Evolutionary conservation across 2,888 invertebrate genomes (phyloP), one percentile per base, ranked within the genome.

Genomic region (Apotomis turbidana): DNA sequence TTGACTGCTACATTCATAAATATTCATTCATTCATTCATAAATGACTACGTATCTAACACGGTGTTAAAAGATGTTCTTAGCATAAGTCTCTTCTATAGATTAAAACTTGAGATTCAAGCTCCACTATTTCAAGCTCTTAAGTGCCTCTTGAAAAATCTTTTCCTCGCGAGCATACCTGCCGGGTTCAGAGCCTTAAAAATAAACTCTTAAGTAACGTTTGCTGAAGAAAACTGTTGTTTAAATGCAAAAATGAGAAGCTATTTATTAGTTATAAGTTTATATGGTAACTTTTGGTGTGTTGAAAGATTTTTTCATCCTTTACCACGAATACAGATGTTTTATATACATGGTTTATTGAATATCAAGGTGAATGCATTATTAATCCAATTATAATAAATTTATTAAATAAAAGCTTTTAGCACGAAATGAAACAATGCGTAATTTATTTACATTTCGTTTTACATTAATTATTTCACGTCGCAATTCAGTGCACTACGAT

Each of bases 121-220:
- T 46, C 46, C 60, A 61, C 60, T 61, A 46, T 46, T 46, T 61
- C 60, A 61, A 44, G 15, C 46, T 46, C 59, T 49, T 27, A 61
- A 46, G 46, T 46, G 60, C 60, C 27, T 27, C 46, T 46, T 60
- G 59, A 60, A 41, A 41, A 41, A 41, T 41, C 41, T 5, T 41
- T 41, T 49, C 9, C 49, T 49, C 10, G 10, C 9, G 49, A 49
- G 9, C 3, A 49, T 6, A 10, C 49, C 49, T 49, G 49, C 49
- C 10, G 49, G 10, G 10, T 10, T 49, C 12, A 49, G 49, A 10
- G 3, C 3, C 3, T 10, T 10, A 49, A 49, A 49, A 49, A 49
- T 8, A 49, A 49, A 49, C 10, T 8, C 49, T 49, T 10, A 1
- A 49, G 3, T 10, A 49, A 49, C 10, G 49, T 49, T 49, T 3